Percentiles rank a stretch among this genome's conserved stretches.
Evolutionary conservation across 2,888 invertebrate species (phyloP).

Genomic region (Blomia tropicalis): DNA sequence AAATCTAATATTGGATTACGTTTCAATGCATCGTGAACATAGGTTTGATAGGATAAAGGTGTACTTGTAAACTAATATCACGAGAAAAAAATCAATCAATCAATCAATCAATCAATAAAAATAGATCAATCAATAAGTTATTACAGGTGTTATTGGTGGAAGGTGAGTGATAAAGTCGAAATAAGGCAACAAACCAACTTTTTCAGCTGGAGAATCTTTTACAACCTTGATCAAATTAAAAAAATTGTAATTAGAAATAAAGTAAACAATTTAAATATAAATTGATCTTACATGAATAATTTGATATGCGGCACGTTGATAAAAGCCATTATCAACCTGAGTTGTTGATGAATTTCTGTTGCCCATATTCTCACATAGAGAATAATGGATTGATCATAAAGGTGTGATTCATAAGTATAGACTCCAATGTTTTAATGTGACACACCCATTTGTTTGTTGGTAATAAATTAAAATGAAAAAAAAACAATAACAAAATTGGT

Average conservation of each 20-base stretch:
- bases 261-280: neutral
- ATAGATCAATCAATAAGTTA: neutral
- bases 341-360: neutral
- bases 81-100: neutral
- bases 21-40: neutral
- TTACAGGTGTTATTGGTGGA: neutral
- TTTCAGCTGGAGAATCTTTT: slow-evolving; percentile 2
- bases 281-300: neutral
- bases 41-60: neutral
- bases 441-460: too few species aligned
- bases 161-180: slow-evolving; percentile 2
- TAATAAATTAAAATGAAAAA: too few species aligned
- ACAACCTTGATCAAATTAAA: neutral
- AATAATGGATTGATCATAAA: too few species aligned
- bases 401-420: too few species aligned
- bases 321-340: slow-evolving; percentile 4
- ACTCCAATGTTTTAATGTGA: too few species aligned
- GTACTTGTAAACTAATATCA: neutral
- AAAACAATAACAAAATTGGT: too few species aligned
- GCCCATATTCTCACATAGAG: too few species aligned
- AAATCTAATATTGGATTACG: neutral
- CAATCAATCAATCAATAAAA: too few species aligned
- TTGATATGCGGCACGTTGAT: neutral
- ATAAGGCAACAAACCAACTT: neutral
- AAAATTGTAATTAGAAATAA: neutral